These are phyloP conservation scores for Ibycter americanus DNA, from an alignment of 2,797 vertebrate species.

Conservation along the genomic window DNA sequence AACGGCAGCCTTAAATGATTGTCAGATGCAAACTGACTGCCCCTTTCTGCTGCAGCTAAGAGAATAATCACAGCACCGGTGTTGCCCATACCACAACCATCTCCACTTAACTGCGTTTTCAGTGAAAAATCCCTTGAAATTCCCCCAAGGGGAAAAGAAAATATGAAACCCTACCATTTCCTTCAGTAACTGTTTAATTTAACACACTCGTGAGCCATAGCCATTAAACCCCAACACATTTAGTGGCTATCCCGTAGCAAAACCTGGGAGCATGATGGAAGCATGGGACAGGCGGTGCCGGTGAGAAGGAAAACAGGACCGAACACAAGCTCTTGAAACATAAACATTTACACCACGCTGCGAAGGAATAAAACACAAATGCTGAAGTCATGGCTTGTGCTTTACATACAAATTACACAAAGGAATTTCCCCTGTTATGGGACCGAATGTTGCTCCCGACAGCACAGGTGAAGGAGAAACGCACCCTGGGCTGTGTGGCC, in stretches of 20 bases:
- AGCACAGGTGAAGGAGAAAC: not conserved
- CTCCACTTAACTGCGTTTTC: not conserved
- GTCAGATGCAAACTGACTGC: not conserved
- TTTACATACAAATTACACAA: not conserved
- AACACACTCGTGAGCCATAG: not conserved
- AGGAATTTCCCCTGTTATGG: not conserved
- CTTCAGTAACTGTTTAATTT: conserved; percentile 25
- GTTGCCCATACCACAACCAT: not conserved
- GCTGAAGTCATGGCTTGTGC: not conserved
- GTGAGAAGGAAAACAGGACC: not conserved
- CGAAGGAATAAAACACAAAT: not conserved
- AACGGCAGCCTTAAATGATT: not conserved
- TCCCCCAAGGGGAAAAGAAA: not conserved
- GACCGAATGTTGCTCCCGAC: not conserved
- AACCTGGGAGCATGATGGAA: not conserved
- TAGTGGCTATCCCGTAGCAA: not conserved
- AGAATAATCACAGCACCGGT: not conserved
- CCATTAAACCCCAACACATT: not conserved
- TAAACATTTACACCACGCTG: not conserved
- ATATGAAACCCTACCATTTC: not conserved
- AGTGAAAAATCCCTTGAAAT: not conserved
- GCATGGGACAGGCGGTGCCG: not conserved
- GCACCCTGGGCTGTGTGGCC: not conserved
- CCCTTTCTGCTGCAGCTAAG: not conserved
- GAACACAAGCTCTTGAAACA: not conserved